Base-by-base conservation (phyloP, 2,113 vertebrate species). In the Dissostichus mawsoni region DNA sequence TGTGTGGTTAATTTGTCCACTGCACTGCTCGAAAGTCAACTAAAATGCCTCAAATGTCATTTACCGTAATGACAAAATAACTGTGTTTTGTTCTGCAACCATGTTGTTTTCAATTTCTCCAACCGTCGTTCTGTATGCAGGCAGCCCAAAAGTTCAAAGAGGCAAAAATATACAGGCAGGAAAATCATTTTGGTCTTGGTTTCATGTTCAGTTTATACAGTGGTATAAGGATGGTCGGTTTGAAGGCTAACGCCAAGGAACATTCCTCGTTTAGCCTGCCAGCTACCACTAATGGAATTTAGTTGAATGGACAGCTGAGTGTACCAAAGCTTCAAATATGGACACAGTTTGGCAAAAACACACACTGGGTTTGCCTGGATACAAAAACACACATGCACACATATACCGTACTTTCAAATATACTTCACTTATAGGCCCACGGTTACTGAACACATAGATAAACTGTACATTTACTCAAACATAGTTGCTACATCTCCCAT, bases 231-330 rank as follows among this genome's bases (percentile, higher is more conserved):
- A 88, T 81, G 91, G 91, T 88, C 68, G 88, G 92, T 93, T 94
- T 94, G 92, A 94, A 92, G 91, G 87, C 88, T 77, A 74, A 91
- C 90, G 91, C 93, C 91, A 89, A 51, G 87, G 91, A 93, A 94
- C 92, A 94, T 95, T 95, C 92, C 90, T 94, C 84, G 82, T 88
- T 88, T 80, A 81, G 89, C 75, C 90, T 93, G 94, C 93, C 95
- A 95, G 89, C 88, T 88, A 92, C 92, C 92, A 59, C 92, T 94
- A 92, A 94, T 92, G 92, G 92, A 92, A 92, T 90, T 93, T 82
- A 82, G 87, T 90, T 83, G 79, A 90, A 93, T 84, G 84, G 80
- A 80, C 74, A 78, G 69, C 83, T 81, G 82, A 91, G 89, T 71
- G 78, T 48, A 72, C 80, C 70, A 55, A 59, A 78, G 57, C 69